A percentile compares a stretch with the other conserved stretches of the same genome.
Conservation (phyloP, 2,888 invertebrate species). For the Iphiclides podalirius region DNA sequence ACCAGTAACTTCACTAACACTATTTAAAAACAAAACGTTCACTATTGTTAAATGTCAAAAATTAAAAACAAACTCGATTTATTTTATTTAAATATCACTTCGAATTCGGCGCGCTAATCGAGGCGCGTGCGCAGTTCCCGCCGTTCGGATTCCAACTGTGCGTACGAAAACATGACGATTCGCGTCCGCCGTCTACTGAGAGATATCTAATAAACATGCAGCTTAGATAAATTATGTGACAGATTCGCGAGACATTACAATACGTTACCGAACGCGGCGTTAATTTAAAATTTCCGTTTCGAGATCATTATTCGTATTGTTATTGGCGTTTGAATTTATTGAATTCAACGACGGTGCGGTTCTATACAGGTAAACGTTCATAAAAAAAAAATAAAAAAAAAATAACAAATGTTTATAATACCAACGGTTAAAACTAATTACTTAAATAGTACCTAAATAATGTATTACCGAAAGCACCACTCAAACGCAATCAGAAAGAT, state of each 20-base stretch:
- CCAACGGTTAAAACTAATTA: too few species aligned
- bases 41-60: slow-evolving; percentile 30
- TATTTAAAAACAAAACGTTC: slow-evolving; percentile 1
- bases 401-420: too few species aligned
- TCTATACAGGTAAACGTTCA: not conserved
- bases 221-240: slow-evolving; percentile 21
- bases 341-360: not conserved
- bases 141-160: slow-evolving; percentile 69
- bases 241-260: slow-evolving; percentile 8
- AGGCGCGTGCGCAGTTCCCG: slow-evolving; percentile 69
- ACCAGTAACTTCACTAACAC: slow-evolving; percentile 24
- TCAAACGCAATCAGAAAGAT: too few species aligned
- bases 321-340: not conserved
- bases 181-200: slow-evolving; percentile 30
- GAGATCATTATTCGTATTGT: not conserved
- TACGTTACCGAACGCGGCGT: slow-evolving; percentile 5
- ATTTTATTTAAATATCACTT: slow-evolving; percentile 17
- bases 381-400: too few species aligned
- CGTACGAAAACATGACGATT: slow-evolving; percentile 38
- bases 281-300: not conserved
- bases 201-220: slow-evolving; percentile 15
- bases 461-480: too few species aligned
- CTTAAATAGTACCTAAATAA: too few species aligned
- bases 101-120: slow-evolving; percentile 33
- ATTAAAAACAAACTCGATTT: not conserved